phyloP scores from a whole-genome alignment of 2,113 vertebrate species.

The Melanerpes aurifrons region DNA sequence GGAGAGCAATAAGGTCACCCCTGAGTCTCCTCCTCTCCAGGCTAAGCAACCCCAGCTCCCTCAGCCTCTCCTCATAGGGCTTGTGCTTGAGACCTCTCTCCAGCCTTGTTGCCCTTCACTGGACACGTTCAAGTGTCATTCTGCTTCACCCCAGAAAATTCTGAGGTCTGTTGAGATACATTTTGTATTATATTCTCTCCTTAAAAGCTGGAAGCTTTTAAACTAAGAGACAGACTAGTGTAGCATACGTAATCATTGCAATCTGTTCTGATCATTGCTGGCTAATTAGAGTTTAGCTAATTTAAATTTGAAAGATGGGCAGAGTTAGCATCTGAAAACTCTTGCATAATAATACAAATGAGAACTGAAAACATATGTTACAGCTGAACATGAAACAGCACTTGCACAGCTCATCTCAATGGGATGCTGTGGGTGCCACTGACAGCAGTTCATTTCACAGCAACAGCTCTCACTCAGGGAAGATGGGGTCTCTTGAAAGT shows the following conservation, averaged over 20 bases:
- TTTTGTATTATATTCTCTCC: not conserved
- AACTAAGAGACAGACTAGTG: not conserved
- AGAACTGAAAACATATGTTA: conserved; percentile 10
- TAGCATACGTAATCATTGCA: not conserved
- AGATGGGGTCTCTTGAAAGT: not conserved
- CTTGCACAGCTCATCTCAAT: not conserved
- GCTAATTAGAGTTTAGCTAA: conserved; percentile 15
- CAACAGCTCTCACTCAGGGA: not conserved
- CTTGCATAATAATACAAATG: not conserved
- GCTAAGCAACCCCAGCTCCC: too few species aligned
- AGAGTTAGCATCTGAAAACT: conserved; percentile 21
- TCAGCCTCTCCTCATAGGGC: too few species aligned
- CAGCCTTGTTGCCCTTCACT: too few species aligned
- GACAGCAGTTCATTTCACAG: not conserved
- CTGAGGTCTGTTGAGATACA: not conserved
- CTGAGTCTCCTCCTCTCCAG: too few species aligned
- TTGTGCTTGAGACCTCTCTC: too few species aligned
- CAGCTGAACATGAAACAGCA: not conserved
- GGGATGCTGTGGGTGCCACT: not conserved
- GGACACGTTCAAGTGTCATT: not conserved
- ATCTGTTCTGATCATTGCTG: conserved; percentile 17
- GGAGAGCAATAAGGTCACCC: too few species aligned
- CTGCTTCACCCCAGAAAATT: not conserved
- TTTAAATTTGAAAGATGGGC: conserved; percentile 29
- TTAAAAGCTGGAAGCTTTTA: not conserved